A percentile compares a stretch with the other conserved stretches of the same genome.
These are phyloP conservation scores for Corythornis cristatus DNA, from an alignment of 2,113 vertebrate genomes.

Conservation along the genomic window DNA sequence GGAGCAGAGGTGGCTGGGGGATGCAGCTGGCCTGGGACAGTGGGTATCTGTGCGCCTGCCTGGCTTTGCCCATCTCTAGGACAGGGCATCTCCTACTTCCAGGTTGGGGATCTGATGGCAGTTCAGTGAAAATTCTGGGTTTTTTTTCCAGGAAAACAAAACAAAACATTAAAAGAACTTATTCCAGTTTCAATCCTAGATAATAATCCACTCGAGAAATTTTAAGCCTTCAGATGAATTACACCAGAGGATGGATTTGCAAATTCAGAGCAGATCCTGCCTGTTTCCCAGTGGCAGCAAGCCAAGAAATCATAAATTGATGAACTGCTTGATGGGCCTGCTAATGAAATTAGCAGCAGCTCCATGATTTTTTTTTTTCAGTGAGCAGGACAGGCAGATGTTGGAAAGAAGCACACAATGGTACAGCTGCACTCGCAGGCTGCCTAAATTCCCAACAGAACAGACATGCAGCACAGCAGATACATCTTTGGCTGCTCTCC, in stretches of 20 bases:
- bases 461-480: neutral
- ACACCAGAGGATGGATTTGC: neutral
- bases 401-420: neutral
- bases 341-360: constrained; percentile 57
- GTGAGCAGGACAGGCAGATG: constrained; percentile 12
- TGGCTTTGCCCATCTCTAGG: neutral
- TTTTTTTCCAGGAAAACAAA: neutral
- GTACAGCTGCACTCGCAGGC: neutral
- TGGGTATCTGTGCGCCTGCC: too few species aligned
- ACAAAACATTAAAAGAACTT: neutral
- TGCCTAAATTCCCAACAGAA: neutral
- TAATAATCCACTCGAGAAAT: constrained; percentile 23
- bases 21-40: neutral
- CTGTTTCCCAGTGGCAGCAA: constrained; percentile 1
- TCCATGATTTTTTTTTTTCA: neutral
- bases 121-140: neutral
- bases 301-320: constrained; percentile 43
- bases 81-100: neutral
- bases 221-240: constrained; percentile 12
- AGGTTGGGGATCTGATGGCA: neutral
- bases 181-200: neutral
- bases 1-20: neutral
- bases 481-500: neutral
- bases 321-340: constrained; percentile 30
- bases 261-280: constrained; percentile 27